These are phyloP conservation scores for Melanerpes formicivorus DNA, from an alignment of 2,113 vertebrate genomes.

Conservation along the genomic window DNA sequence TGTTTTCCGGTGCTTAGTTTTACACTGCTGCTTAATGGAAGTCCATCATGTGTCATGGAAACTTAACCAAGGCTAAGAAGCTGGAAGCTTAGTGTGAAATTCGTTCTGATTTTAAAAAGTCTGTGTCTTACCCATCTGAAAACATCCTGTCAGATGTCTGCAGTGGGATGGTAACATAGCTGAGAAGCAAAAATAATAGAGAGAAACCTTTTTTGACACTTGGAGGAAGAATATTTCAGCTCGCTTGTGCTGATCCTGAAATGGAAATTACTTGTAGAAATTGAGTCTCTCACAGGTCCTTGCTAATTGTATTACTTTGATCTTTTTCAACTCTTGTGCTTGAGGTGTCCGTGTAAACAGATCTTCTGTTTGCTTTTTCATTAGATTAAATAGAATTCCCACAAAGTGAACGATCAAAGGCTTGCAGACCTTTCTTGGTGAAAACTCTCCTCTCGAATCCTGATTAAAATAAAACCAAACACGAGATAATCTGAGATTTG, in stretches of 20 bases:
- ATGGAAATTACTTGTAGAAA: slow-evolving; percentile 44
- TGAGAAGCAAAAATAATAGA: slow-evolving; percentile 35
- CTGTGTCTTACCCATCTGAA: slow-evolving; percentile 30
- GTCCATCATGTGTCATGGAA: slow-evolving; percentile 21
- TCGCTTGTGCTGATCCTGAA: slow-evolving; percentile 35
- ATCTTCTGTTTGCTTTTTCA: slow-evolving; percentile 53
- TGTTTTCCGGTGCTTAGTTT: slow-evolving; percentile 63
- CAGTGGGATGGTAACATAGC: slow-evolving; percentile 20
- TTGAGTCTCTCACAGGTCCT: slow-evolving; percentile 50
- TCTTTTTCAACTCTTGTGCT: slow-evolving; percentile 63
- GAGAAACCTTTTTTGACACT: neutral
- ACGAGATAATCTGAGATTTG: slow-evolving; percentile 45
- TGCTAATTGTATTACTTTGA: slow-evolving; percentile 63
- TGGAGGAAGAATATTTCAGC: slow-evolving; percentile 32
- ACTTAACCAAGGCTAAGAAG: slow-evolving; percentile 2
- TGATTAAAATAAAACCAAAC: slow-evolving; percentile 58
- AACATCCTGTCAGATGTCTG: slow-evolving; percentile 38
- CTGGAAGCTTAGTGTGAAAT: slow-evolving; percentile 49
- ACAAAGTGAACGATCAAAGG: slow-evolving; percentile 46
- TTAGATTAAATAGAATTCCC: slow-evolving; percentile 64
- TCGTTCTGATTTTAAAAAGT: neutral
- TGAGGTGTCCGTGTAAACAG: slow-evolving; percentile 65
- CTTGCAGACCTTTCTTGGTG: slow-evolving; percentile 58
- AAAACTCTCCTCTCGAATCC: slow-evolving; percentile 42
- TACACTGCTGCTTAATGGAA: slow-evolving; percentile 32